Evolutionary conservation across 2,113 vertebrate genomes (phyloP), one percentile per base, ranked within the genome.

Genomic region (Bucco capensis): DNA sequence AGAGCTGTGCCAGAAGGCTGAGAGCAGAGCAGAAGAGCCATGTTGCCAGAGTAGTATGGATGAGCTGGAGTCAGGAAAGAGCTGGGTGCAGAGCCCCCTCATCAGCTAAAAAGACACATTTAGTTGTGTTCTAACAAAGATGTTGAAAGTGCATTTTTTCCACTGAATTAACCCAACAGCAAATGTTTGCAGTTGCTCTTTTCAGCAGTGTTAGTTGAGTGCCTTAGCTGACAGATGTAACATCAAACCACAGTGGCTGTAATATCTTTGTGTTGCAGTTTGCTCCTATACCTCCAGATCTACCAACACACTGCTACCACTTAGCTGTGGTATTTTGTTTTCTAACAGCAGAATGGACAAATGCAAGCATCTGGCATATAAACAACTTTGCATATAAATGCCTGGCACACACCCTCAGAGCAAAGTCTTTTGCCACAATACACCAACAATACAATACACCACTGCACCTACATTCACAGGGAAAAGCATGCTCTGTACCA

Each of bases 1-100:
- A 74, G 91, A 65, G 86, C 90, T 95, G 86, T 90, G 93, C 86
- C 62, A 42, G 49, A 73, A 70, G 64, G 70, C 49, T 22, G 53
- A 80, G 89, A 94, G 93, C 90, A 90, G 92, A 95, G 86, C 88
- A 73, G 83, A 44, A 92, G 79, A 95, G 92, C 77, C 57, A 2
- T 27, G 61, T 51, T 64, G 92, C 81, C 93, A 89, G 80, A 90
- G 77, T 10, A 79, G n/a, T 53, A 42, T 4, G 67, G 66, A 89
- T 19, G 54, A 94, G 73, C 50, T 30, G 54, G 65, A 86, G 81
- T 23, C 81, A 90, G 74, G 74, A 14, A 73, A 84, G 67, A 79
- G 81, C 58, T 78, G 80, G 35, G 57, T 33, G 62, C 66, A 86
- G 58, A 91, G 67, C 83, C 90, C 83, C 46, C 54, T 38, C 19